Percentiles rank a stretch among this genome's conserved stretches.
These are phyloP conservation scores for Sula dactylatra DNA, from an alignment of 2,113 vertebrate species.

Conservation along the genomic window DNA sequence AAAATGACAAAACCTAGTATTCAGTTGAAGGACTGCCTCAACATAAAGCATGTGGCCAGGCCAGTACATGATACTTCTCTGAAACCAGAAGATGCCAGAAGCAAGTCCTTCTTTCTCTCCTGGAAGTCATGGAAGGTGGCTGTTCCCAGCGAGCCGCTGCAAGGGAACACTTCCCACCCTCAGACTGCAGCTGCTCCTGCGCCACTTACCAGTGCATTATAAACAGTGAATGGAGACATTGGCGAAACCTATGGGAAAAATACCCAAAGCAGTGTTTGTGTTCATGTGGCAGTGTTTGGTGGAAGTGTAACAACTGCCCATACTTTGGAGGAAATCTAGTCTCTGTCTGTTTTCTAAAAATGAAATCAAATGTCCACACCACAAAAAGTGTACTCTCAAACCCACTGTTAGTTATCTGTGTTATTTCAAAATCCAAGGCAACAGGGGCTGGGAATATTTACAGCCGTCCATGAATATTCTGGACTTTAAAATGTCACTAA, in stretches of 20 bases:
- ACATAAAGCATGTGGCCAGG: background rate
- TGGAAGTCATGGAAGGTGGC: background rate
- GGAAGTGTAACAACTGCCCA: background rate
- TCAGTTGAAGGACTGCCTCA: background rate
- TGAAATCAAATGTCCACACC: background rate
- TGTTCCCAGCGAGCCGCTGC: background rate
- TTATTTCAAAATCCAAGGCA: background rate
- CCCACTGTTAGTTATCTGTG: background rate
- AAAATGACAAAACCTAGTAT: background rate
- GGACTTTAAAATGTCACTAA: background rate
- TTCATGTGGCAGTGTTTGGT: background rate
- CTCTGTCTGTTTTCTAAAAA: background rate
- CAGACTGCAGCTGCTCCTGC: background rate
- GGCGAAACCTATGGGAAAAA: background rate
- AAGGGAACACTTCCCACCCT: background rate
- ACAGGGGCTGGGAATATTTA: background rate
- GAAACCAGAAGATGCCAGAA: background rate
- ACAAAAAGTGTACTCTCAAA: background rate
- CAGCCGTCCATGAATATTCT: background rate
- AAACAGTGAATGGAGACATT: background rate
- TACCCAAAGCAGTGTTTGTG: accelerated
- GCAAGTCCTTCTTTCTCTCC: background rate
- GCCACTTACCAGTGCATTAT: background rate
- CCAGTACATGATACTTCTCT: background rate
- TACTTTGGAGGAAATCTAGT: background rate